Evolutionary conservation across 1,140 invertebrate species (phyloP).

Genomic region (Anastatus disparis): DNA sequence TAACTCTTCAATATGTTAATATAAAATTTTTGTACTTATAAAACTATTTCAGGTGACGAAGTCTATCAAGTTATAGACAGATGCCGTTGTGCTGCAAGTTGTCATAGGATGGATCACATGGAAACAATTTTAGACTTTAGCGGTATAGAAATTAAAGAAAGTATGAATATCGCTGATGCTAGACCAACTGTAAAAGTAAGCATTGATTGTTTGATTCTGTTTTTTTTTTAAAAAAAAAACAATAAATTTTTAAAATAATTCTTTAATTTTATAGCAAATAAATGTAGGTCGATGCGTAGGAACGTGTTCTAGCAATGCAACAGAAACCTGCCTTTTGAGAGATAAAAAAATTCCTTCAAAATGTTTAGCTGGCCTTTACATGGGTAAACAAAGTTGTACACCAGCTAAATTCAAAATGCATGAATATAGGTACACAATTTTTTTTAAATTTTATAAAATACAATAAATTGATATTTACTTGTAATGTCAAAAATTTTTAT

Average conservation of each 20-base stretch:
- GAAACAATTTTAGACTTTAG: slow-evolving; percentile 64
- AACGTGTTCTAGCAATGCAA: slow-evolving; percentile 58
- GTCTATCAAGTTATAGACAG: slow-evolving; percentile 61
- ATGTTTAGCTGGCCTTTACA: slow-evolving; percentile 62
- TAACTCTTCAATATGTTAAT: no score
- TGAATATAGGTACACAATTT: slow-evolving; percentile 59
- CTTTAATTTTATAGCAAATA: slow-evolving; percentile 57
- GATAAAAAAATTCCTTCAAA: slow-evolving; percentile 60
- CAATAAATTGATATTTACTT: slow-evolving; percentile 4
- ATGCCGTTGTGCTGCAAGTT: slow-evolving; percentile 59
- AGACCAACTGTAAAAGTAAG: slow-evolving; percentile 56
- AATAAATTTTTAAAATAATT: slow-evolving; percentile 3
- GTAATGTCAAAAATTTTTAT: no score
- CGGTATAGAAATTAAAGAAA: slow-evolving; percentile 55
- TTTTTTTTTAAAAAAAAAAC: no score
- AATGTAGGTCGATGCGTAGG: slow-evolving; percentile 67
- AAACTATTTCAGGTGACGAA: slow-evolving; percentile 62
- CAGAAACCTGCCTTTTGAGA: slow-evolving; percentile 62
- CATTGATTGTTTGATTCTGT: neutral
- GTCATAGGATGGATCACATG: slow-evolving; percentile 61
- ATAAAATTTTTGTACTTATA: no score
- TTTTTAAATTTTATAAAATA: neutral
- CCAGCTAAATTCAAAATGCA: slow-evolving; percentile 64
- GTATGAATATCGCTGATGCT: slow-evolving; percentile 57
- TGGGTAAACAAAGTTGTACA: slow-evolving; percentile 58